Evolutionary conservation across 2,113 vertebrate genomes (phyloP).

Genomic region (Limanda limanda): DNA sequence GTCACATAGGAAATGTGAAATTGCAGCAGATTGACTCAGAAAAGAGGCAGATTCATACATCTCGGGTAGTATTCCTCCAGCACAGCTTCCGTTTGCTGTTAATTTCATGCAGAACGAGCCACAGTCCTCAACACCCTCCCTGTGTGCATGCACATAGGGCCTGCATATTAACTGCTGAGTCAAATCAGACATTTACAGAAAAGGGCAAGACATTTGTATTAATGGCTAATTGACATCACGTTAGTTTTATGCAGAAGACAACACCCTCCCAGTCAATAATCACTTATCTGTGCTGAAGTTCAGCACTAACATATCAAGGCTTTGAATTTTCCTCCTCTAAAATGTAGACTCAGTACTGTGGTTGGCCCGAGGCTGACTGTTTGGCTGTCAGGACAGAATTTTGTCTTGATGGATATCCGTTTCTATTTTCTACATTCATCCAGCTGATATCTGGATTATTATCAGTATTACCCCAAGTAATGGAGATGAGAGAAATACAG

Average conservation of each 20-base stretch:
- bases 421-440: slow-evolving; percentile 32
- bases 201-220: slow-evolving; percentile 80
- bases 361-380: slow-evolving; percentile 21
- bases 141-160: slow-evolving; percentile 58
- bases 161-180: slow-evolving; percentile 72
- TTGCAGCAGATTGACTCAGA: slow-evolving; percentile 2
- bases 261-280: slow-evolving; percentile 68
- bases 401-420: slow-evolving; percentile 42
- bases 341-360: slow-evolving; percentile 51
- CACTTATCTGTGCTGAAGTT: slow-evolving; percentile 61
- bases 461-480: slow-evolving; percentile 1
- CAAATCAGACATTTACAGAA: slow-evolving; percentile 80
- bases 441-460: slow-evolving; percentile 11
- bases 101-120: slow-evolving; percentile 68
- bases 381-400: slow-evolving; percentile 31
- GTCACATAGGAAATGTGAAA: slow-evolving; percentile 4
- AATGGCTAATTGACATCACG: slow-evolving; percentile 84
- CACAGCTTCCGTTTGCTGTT: slow-evolving; percentile 62
- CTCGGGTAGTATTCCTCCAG: slow-evolving; percentile 40
- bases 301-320: slow-evolving; percentile 42
- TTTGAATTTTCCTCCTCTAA: slow-evolving; percentile 43
- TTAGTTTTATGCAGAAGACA: slow-evolving; percentile 82
- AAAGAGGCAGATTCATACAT: slow-evolving; percentile 14
- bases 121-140: slow-evolving; percentile 56
- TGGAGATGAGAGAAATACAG: background rate